These are phyloP conservation scores for Diorhabda carinulata DNA, from an alignment of 1,140 invertebrate species.

Conservation along the genomic window DNA sequence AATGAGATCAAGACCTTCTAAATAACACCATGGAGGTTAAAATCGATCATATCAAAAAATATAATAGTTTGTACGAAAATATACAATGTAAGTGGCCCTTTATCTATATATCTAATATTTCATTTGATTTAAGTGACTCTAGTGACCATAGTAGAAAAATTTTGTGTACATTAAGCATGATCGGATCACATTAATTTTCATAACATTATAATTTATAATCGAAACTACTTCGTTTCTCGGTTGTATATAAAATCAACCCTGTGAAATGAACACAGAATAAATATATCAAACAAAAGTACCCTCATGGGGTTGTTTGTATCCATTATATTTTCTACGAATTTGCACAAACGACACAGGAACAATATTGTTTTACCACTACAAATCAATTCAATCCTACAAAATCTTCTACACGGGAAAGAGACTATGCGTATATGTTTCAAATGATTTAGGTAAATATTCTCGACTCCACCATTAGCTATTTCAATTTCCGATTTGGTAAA, in stretches of 20 bases:
- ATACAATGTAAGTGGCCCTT: too few relatives aligned
- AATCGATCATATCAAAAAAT: too few relatives aligned
- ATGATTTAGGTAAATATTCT: background rate
- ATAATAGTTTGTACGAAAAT: too few relatives aligned
- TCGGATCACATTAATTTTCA: too few relatives aligned
- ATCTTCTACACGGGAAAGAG: background rate
- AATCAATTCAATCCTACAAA: slow-evolving; percentile 18
- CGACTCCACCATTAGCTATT: background rate
- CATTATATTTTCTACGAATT: slow-evolving; percentile 4
- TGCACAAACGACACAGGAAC: slow-evolving; percentile 8
- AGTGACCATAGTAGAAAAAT: too few relatives aligned
- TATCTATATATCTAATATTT: too few relatives aligned
- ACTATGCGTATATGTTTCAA: slow-evolving; percentile 4
- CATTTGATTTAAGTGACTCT: too few relatives aligned
- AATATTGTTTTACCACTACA: slow-evolving; percentile 11
- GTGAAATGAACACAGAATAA: background rate
- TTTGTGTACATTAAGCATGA: too few relatives aligned
- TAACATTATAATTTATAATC: too few relatives aligned
- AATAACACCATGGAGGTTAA: too few relatives aligned
- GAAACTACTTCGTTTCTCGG: too few relatives aligned
- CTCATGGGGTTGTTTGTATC: slow-evolving; percentile 6
- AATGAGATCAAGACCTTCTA: too few relatives aligned
- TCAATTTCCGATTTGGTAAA: background rate
- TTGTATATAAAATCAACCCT: background rate
- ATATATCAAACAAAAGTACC: slow-evolving; percentile 14